Evolutionary conservation across 2,888 invertebrate species (phyloP).

Genomic region (Drosophila greeni): DNA sequence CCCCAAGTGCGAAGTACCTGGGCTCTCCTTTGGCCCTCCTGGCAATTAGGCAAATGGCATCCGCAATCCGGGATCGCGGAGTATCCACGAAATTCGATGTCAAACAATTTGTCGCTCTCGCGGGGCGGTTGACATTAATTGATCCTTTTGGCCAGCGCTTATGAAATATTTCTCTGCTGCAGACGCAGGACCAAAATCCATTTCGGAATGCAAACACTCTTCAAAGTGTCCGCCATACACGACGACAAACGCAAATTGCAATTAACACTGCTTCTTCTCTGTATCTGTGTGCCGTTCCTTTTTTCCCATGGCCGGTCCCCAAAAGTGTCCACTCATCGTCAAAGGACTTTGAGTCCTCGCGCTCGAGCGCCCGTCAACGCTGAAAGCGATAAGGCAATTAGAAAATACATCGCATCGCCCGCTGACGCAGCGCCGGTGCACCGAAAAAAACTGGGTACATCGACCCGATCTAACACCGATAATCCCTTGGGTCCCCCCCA

Average conservation of each 20-base stretch:
- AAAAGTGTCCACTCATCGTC: constrained; percentile 68
- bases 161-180: constrained; percentile 62
- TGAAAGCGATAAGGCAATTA: constrained; percentile 77
- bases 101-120: constrained; percentile 38
- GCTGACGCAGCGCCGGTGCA: constrained; percentile 35
- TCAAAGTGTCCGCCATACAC: constrained; percentile 44
- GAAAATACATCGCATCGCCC: constrained; percentile 43
- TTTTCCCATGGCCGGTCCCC: constrained; percentile 33
- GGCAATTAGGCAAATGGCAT: constrained; percentile 39
- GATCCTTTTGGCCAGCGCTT: constrained; percentile 58
- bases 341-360: constrained; percentile 65
- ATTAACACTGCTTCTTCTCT: constrained; percentile 44
- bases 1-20: constrained; percentile 20
- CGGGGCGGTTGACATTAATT: constrained; percentile 42
- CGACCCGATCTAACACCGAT: constrained; percentile 26
- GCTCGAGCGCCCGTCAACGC: constrained; percentile 60
- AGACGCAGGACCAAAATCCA: constrained; percentile 56
- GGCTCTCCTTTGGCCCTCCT: neutral
- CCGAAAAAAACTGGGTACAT: constrained; percentile 21
- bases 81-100: constrained; percentile 41
- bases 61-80: constrained; percentile 12
- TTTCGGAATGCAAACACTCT: constrained; percentile 58
- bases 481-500: neutral
- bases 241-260: constrained; percentile 55
- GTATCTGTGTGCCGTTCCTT: constrained; percentile 16